Evolutionary conservation across 2,888 invertebrate species (phyloP).

Genomic region (Lepidocyrtinus sp.): DNA sequence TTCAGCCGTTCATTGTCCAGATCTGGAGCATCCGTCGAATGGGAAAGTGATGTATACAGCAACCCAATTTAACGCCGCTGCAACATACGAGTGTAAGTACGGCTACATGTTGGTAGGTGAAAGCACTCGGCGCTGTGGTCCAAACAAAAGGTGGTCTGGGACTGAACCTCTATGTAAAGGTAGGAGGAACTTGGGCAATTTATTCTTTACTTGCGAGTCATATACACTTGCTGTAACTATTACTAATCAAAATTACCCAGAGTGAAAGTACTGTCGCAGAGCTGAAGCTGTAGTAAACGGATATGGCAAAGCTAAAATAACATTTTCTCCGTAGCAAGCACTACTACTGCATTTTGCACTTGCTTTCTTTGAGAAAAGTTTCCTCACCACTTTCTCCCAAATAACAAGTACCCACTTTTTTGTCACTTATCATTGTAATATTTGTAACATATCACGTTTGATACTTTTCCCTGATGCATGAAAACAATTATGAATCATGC

Average conservation of each 20-base stretch:
- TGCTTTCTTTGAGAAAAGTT: neutral
- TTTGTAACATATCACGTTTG: neutral
- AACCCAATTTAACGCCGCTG: conserved; percentile 94
- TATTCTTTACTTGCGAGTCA: neutral
- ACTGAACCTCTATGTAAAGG: conserved; percentile 93
- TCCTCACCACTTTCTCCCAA: neutral
- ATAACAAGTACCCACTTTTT: neutral
- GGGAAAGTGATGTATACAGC: conserved; percentile 95
- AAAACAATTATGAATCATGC: neutral
- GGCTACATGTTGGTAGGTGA: conserved; percentile 94
- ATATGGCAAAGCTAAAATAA: conserved; percentile 11
- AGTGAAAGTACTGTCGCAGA: conserved; percentile 34
- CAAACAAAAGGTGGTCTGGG: conserved; percentile 96
- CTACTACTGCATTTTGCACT: neutral
- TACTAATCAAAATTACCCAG: too few relatives aligned
- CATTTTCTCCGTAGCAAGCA: neutral
- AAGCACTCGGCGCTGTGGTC: conserved; percentile 90
- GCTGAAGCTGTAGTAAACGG: conserved; percentile 47
- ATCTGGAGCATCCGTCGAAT: conserved; percentile 91
- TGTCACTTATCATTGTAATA: neutral
- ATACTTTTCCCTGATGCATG: conserved; percentile 35
- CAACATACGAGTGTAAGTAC: conserved; percentile 95
- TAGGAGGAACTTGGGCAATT: conserved; percentile 72
- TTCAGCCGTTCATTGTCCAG: conserved; percentile 92
- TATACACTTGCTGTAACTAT: neutral